These are phyloP conservation scores for Catocala fraxini DNA, from an alignment of 2,888 invertebrate genomes.

Conservation along the genomic window DNA sequence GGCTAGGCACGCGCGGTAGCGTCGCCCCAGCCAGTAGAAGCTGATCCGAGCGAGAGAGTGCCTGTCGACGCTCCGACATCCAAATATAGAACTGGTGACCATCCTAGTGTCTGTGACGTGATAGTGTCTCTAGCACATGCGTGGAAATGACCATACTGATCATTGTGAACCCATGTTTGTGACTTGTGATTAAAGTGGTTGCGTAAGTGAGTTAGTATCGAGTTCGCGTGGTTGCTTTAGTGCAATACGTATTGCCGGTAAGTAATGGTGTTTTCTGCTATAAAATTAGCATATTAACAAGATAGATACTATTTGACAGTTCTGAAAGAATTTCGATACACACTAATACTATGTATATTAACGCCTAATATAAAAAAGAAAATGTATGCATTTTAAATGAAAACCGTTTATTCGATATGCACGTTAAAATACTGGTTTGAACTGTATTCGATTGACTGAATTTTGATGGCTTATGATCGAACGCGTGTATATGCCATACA, in stretches of 20 bases:
- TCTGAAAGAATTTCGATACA: no score
- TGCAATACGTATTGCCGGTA: constrained; percentile 72
- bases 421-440: no score
- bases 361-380: no score
- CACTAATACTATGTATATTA: no score
- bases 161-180: constrained; percentile 64
- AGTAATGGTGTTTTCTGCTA: constrained; percentile 64
- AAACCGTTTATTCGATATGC: no score
- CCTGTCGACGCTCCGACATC: constrained; percentile 62
- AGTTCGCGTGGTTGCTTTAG: constrained; percentile 62
- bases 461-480: no score
- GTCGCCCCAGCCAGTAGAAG: constrained; percentile 85
- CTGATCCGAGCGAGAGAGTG: constrained; percentile 72
- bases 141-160: constrained; percentile 68
- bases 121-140: constrained; percentile 70
- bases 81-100: constrained; percentile 65
- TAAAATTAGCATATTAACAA: constrained; percentile 68
- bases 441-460: no score
- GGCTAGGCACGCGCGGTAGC: constrained; percentile 82
- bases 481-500: no score
- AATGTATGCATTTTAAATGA: no score
- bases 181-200: constrained; percentile 76
- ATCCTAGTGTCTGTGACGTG: constrained; percentile 81
- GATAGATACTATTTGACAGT: constrained; percentile 20
- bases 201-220: constrained; percentile 66